Base-by-base conservation (phyloP, 2,113 vertebrate species). In the Oenanthe oenanthe region DNA sequence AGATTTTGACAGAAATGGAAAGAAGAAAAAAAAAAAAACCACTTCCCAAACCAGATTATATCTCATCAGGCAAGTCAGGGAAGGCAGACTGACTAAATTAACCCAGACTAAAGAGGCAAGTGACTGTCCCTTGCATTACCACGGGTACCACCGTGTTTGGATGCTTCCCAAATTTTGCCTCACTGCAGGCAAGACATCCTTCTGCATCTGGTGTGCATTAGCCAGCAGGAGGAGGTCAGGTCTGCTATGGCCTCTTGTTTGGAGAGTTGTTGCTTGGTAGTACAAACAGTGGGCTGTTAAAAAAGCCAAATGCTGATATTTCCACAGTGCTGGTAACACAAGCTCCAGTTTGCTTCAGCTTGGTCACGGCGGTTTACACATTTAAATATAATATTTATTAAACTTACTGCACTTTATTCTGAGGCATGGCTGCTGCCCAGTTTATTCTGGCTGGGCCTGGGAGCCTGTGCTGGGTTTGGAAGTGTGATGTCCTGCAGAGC, bases 301-400 rank as follows among this genome's bases (percentile, higher is more conserved):
- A 86, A 80, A 87, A 94, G 92, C 75, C 95, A 80, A 93, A 92
- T 53, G 88, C 78, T 96, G 94, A 50, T 92, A 90, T 95, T 97
- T 97, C 94, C 94, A 92, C 56, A 56, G 60, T 0, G 4, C 63
- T 77, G 32, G 75, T 84, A 96, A 96, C 85, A 83, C 76, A 83
- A 96, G 67, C 88, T 80, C 53, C 85, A 53, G 51, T 92, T 95
- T 31, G 56, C 88, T 86, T 76, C 95, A 18, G 47, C 34, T 88
- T 73, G 96, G 94, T 93, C 91, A 48, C 78, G 36, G 92, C 5
- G 92, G 92, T 93, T 96, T 94, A 80, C 92, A 40, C 40, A 10
- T 97, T 96, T 93, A 90, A 96, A 95, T 96, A 81, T 40, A 90
- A 93, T 93, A 77, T 95, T 95, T 93, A 86, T 95, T 94, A 94